Base-by-base conservation (phyloP, 2,888 invertebrate species). In the Caenorhabditis doughertyi region DNA sequence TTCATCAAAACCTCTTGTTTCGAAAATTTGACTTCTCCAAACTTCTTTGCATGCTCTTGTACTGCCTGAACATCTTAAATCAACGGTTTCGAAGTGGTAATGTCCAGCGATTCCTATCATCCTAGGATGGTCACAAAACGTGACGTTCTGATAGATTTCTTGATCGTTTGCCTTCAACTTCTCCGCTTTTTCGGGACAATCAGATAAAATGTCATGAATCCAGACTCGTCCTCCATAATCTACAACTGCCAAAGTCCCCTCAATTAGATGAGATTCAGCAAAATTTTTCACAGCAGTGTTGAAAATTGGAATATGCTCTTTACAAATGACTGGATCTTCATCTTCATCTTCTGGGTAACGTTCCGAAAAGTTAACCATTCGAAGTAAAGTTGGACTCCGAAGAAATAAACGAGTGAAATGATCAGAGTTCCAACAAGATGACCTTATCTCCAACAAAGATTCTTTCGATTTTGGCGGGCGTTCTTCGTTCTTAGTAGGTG, bases 221-320 rank as follows among this genome's bases (percentile, higher is more conserved):
- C 79, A 79, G 1, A 80, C 42, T 16, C 64, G 64, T 65, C 85
- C 83, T 35, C 72, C 72, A 60, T 70, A 71, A 47, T 84, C 81
- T 2, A 82, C 53, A 9, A 85, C 49, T 0, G 70, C 79, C 21
- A 84, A 11, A 32, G 80, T 73, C 1, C 80, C 82, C 27, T 70
- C 25, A 2, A 80, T 55, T n/a, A 70, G 35, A 21, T 53, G 39
- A 44, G 62, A 79, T 58, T 85, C 85, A 2, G 51, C 62, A 55
- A 81, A 85, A 42, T 23, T 32, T 42, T 55, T 60, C 42, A 81
- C 85, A 9, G 79, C 60, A 1, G 7, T 32, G 29, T 79, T 49
- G 18, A 83, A 73, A 39, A 76, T 76, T 11, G 76, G 76, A 51
- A 65, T 65, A 9, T 29, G 51, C 35, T 51, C 21, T 35, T 35